A percentile compares a stretch with the other conserved stretches of the same genome.
Evolutionary conservation across 2,113 vertebrate genomes (phyloP).

Genomic region (Cyprinus carpio): DNA sequence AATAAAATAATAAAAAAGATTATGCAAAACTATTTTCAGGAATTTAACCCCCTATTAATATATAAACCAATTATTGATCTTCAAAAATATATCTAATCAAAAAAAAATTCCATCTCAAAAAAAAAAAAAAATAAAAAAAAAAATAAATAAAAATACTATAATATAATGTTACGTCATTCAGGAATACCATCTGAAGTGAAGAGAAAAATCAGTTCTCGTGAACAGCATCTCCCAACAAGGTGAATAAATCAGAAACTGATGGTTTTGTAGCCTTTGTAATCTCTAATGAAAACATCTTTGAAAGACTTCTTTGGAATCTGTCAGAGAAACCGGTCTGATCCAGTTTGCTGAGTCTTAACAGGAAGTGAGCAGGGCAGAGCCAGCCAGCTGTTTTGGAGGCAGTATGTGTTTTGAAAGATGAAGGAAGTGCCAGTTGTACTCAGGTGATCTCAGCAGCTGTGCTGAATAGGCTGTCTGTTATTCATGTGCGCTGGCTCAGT

Average conservation of each 20-base stretch:
- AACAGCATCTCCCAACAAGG: not conserved
- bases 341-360: constrained; percentile 12
- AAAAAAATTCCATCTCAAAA: no score
- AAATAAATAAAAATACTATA: no score
- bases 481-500: not conserved
- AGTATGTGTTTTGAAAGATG: not conserved
- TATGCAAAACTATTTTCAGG: no score
- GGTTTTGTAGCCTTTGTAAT: not conserved
- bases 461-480: constrained; percentile 44
- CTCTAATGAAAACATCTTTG: not conserved
- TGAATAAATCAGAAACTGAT: not conserved
- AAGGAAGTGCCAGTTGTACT: constrained; percentile 44
- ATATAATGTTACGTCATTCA: not conserved
- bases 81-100: no score
- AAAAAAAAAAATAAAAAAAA: no score
- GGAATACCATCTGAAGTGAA: not conserved
- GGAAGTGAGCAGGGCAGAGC: constrained; percentile 39
- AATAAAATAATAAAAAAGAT: not conserved
- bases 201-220: not conserved
- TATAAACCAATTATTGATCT: no score
- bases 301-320: constrained; percentile 2
- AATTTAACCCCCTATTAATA: no score
- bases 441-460: constrained; percentile 48
- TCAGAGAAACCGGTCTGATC: constrained; percentile 36
- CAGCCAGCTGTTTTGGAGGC: constrained; percentile 39